These are phyloP conservation scores for Lordiphosa fenestrarum DNA, from an alignment of 2,888 invertebrate species.

Conservation along the genomic window DNA sequence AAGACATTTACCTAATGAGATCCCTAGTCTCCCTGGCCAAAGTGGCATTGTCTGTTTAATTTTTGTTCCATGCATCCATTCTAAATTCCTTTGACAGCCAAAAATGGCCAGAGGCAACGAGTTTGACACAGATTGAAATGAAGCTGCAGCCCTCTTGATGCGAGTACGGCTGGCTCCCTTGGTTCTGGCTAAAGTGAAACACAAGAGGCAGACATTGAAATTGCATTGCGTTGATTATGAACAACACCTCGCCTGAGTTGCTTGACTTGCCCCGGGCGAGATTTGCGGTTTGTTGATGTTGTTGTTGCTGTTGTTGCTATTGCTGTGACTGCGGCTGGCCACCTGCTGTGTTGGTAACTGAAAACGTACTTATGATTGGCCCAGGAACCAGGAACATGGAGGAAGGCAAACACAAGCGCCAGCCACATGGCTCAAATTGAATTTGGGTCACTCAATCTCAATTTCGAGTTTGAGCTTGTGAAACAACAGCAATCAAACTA, in stretches of 20 bases:
- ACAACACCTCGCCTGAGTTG: slow-evolving; percentile 44
- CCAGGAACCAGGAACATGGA: slow-evolving; percentile 2
- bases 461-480: slow-evolving; percentile 43
- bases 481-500: slow-evolving; percentile 8
- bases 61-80: background rate
- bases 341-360: slow-evolving; percentile 73
- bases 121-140: slow-evolving; percentile 5
- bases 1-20: slow-evolving; percentile 40
- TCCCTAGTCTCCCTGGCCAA: slow-evolving; percentile 27
- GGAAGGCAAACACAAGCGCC: slow-evolving; percentile 14
- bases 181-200: slow-evolving; percentile 43
- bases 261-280: slow-evolving; percentile 10
- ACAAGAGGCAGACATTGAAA: slow-evolving; percentile 69
- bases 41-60: slow-evolving; percentile 1
- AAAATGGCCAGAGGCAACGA: slow-evolving; percentile 9
- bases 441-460: slow-evolving; percentile 67
- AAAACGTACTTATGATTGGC: slow-evolving; percentile 67
- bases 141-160: slow-evolving; percentile 23
- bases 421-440: slow-evolving; percentile 52
- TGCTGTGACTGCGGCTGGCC: slow-evolving; percentile 21
- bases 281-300: slow-evolving; percentile 3
- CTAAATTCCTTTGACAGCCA: slow-evolving; percentile 8
- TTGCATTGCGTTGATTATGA: slow-evolving; percentile 71
- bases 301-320: slow-evolving; percentile 2
- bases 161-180: slow-evolving; percentile 3